Base-by-base conservation (phyloP, 2,113 vertebrate genomes). In the Cottus gobio region DNA sequence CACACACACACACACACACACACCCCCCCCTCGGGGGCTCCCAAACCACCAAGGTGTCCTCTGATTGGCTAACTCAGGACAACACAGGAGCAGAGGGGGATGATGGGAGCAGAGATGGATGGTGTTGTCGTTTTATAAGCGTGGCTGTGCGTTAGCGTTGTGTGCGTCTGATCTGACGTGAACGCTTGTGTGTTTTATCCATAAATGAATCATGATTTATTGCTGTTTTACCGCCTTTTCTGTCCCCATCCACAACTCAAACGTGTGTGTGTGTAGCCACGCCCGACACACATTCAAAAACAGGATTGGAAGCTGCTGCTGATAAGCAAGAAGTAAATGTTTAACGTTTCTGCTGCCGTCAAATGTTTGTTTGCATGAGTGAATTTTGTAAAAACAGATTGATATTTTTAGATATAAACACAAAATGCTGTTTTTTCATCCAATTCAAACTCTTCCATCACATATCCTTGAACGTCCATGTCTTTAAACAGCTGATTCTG, bases 61-160 rank as follows among this genome's bases (percentile, higher is more conserved):
- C 66, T 80, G 79, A 81, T 91, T 90, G 89, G 90, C 81, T 76
- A 37, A 30, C 31, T 54, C 6, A 8, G 50, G 66, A 85, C 89
- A 94, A 92, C 93, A 90, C 66, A 39, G 60, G 60, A 68, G 31
- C 44, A 71, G 68, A 28, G 83, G 72, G 75, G 70, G 64, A 61
- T 67, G 61, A 28, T 66, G 71, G 66, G 24, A 54, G 52, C 42
- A 58, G 31, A 48, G 52, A 65, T 63, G 42, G 64, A 34, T 1
- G 80, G 16, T 20, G 70, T 69, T 80, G 30, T 63, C 57, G 78
- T 75, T 30, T 58, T 58, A 26, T 9, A 31, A 58, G 57, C 57
- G 9, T 7, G 57, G 28, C 28, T 7, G n/a, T 58, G 56, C 6
- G 26, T 30, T 15, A 15, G 13, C 26, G 22, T 3, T 24, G 50